phyloP scores from a whole-genome alignment of 2,113 vertebrate species.

The Tautogolabrus adspersus region DNA sequence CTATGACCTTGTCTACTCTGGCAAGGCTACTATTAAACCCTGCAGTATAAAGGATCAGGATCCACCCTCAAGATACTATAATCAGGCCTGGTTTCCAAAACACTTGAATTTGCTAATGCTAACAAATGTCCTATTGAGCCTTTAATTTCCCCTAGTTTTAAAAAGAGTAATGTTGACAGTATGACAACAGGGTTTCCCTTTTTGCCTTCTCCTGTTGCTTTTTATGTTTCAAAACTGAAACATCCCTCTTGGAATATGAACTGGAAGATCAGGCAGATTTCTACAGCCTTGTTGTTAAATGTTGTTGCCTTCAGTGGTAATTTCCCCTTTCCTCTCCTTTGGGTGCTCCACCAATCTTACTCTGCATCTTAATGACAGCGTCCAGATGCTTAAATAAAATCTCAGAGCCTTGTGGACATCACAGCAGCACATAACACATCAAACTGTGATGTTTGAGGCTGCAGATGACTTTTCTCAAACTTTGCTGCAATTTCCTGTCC shows the following conservation, averaged over 20 bases:
- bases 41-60: not conserved
- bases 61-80: not conserved
- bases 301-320: not conserved
- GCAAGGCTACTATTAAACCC: not conserved
- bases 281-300: not conserved
- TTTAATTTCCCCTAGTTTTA: not conserved
- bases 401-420: not conserved
- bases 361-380: not conserved
- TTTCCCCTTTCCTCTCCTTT: not conserved
- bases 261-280: not conserved
- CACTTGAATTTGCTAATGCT: not conserved
- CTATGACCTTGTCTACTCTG: not conserved
- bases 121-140: not conserved
- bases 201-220: not conserved
- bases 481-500: constrained; percentile 83
- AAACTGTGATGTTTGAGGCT: constrained; percentile 37
- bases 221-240: not conserved
- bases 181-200: not conserved
- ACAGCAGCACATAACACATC: constrained; percentile 4
- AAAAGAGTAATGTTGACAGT: not conserved
- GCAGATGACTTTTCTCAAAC: constrained; percentile 56
- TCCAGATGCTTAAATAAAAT: constrained; percentile 21
- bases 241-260: not conserved
- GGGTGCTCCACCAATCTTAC: not conserved
- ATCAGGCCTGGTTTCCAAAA: not conserved